Percentiles rank a stretch among this genome's conserved stretches.
phyloP scores from a whole-genome alignment of 2,797 vertebrate species.

The Sciurus vulgaris region DNA sequence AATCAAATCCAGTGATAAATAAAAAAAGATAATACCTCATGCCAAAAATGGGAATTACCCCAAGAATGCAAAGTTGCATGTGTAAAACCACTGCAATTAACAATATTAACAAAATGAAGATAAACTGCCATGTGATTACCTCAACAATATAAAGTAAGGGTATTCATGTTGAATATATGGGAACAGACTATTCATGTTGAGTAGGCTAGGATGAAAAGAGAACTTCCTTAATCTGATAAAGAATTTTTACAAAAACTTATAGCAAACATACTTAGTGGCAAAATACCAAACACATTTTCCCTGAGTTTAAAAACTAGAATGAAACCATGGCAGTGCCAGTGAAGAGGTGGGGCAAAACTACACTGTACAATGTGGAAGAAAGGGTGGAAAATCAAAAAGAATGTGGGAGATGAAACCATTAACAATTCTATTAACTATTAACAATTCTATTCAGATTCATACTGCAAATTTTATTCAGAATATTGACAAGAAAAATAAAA shows the following conservation, averaged over 20 bases:
- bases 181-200: background rate
- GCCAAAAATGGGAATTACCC: background rate
- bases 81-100: background rate
- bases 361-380: background rate
- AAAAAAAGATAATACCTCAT: constrained; percentile 31
- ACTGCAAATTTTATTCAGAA: background rate
- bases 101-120: background rate
- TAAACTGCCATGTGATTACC: background rate
- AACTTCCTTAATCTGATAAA: background rate
- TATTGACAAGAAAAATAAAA: background rate
- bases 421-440: background rate
- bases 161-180: background rate
- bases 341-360: background rate
- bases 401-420: background rate
- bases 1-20: background rate
- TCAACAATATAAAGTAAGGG: constrained; percentile 1
- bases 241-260: background rate
- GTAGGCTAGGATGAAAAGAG: background rate
- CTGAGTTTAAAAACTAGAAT: background rate
- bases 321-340: background rate
- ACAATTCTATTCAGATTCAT: background rate
- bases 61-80: background rate
- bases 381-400: background rate
- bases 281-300: background rate
- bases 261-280: background rate